Evolutionary conservation across 2,797 vertebrate genomes (phyloP).

Genomic region (Xenops minutus): DNA sequence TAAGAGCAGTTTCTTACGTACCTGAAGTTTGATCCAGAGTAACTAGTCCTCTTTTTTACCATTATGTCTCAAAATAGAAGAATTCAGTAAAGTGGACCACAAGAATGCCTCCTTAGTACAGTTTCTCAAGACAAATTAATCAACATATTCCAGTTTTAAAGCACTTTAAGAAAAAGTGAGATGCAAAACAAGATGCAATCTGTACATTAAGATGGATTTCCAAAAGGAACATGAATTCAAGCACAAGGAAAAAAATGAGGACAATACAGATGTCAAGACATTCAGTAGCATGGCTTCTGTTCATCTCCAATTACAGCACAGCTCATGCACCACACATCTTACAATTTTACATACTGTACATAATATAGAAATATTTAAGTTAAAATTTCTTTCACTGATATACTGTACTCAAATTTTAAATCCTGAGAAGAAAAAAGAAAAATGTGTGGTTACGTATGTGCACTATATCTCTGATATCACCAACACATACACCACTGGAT

Average conservation of each 20-base stretch:
- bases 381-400: conserved; percentile 87
- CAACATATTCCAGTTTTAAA: conserved; percentile 59
- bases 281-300: conserved; percentile 67
- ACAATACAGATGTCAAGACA: conserved; percentile 60
- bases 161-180: conserved; percentile 8
- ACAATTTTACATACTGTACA: conserved; percentile 86
- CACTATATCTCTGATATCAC: not conserved
- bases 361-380: conserved; percentile 80
- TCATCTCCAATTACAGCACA: conserved; percentile 62
- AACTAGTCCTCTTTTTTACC: conserved; percentile 19
- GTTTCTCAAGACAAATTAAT: conserved; percentile 34
- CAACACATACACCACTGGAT: conserved; percentile 61
- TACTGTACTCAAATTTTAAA: conserved; percentile 81
- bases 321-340: conserved; percentile 84
- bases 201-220: conserved; percentile 15
- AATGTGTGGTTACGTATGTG: conserved; percentile 52
- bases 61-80: not conserved
- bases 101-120: conserved; percentile 41
- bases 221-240: conserved; percentile 41
- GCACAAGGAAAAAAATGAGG: not conserved
- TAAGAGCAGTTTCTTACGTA: not conserved
- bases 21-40: not conserved
- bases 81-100: conserved; percentile 19
- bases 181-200: conserved; percentile 11
- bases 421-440: conserved; percentile 86